phyloP scores from a whole-genome alignment of 1,140 invertebrate species.

The Drosophila nigrodunni region DNA sequence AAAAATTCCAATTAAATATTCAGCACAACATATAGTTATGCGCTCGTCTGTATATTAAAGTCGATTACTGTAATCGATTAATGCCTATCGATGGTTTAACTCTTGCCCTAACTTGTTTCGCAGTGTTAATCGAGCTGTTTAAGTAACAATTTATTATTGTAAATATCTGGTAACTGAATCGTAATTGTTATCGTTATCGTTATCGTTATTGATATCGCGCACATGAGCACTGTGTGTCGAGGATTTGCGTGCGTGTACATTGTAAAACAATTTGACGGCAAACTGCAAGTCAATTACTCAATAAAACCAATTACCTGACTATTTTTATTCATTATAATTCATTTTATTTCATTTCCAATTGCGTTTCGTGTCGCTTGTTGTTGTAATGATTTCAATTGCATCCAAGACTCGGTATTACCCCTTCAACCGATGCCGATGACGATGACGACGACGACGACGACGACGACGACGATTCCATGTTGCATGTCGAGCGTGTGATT shows the following conservation, averaged over 20 bases:
- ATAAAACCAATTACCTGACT: slow-evolving; percentile 82
- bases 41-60: no score
- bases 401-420: slow-evolving; percentile 30
- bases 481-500: slow-evolving; percentile 82
- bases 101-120: background rate
- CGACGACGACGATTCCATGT: slow-evolving; percentile 32
- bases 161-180: background rate
- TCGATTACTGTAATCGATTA: background rate
- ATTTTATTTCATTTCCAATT: slow-evolving; percentile 81
- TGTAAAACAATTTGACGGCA: slow-evolving; percentile 80
- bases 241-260: slow-evolving; percentile 54
- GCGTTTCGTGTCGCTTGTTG: slow-evolving; percentile 84
- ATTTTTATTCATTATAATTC: slow-evolving; percentile 83
- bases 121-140: background rate
- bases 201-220: slow-evolving; percentile 18
- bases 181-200: slow-evolving; percentile 6
- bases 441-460: background rate
- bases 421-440: background rate
- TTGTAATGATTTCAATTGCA: slow-evolving; percentile 81
- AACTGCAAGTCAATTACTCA: slow-evolving; percentile 80
- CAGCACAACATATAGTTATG: no score
- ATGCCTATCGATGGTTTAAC: background rate
- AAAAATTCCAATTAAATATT: no score
- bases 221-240: slow-evolving; percentile 21
- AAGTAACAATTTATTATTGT: background rate